A percentile compares a stretch with the other conserved stretches of the same genome.
Conservation (phyloP, 2,113 vertebrate species). For the Sylvia atricapilla region DNA sequence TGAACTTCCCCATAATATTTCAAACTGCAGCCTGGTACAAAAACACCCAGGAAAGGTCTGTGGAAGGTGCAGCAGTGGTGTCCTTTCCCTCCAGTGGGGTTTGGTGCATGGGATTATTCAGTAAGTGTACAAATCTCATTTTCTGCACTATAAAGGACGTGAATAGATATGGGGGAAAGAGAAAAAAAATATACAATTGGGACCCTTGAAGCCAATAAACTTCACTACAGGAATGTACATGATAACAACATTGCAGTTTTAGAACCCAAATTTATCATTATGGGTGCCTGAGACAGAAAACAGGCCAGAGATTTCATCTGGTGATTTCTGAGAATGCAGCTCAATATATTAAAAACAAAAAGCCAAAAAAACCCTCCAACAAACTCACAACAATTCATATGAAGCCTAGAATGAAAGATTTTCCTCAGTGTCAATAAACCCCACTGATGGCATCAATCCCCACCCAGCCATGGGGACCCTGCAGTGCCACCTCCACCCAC, state of each 20-base stretch:
- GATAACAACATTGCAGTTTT: not conserved
- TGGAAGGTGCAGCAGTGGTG: not conserved
- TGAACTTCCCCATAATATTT: not conserved
- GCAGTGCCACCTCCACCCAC: not conserved
- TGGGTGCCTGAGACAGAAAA: not conserved
- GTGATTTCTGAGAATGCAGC: not conserved
- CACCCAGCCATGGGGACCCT: not conserved
- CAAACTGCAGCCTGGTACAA: not conserved
- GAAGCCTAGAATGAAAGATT: not conserved
- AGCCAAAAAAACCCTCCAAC: not conserved
- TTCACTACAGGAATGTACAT: not conserved
- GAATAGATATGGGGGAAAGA: no score
- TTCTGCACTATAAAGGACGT: not conserved
- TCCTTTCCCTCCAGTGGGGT: not conserved
- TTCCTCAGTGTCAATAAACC: not conserved
- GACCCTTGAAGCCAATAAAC: not conserved
- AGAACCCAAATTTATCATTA: not conserved
- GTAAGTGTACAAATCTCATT: not conserved
- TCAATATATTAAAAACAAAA: not conserved
- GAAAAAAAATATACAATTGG: not conserved
- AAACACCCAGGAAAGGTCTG: not conserved
- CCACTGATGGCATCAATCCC: not conserved
- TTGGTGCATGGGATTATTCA: not conserved
- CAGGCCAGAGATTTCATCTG: not conserved
- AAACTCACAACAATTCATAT: not conserved